A percentile compares a stretch with the other conserved stretches of the same genome.
Evolutionary conservation across 2,888 invertebrate species (phyloP).

Genomic region (Dryadula phaetusa): DNA sequence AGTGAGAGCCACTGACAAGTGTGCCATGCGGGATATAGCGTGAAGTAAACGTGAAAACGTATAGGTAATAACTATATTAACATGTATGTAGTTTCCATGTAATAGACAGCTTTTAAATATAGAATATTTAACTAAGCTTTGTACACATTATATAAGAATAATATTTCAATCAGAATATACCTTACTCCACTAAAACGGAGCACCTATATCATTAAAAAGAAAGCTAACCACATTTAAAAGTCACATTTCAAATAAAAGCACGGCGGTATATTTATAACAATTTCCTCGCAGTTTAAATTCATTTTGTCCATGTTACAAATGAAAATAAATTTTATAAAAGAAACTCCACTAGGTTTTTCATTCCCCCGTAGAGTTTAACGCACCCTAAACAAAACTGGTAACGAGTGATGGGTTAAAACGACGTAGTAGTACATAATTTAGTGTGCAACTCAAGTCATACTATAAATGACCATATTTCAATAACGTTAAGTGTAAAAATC

Average conservation of each 20-base stretch:
- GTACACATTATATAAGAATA: background rate
- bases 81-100: too few relatives aligned
- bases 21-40: too few relatives aligned
- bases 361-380: slow-evolving; percentile 55
- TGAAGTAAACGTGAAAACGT: too few relatives aligned
- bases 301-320: slow-evolving; percentile 34
- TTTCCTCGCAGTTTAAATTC: slow-evolving; percentile 28
- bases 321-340: slow-evolving; percentile 38
- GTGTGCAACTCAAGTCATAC: slow-evolving; percentile 31
- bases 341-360: slow-evolving; percentile 40
- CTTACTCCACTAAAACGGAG: background rate
- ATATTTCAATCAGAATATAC: background rate
- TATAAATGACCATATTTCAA: slow-evolving; percentile 30
- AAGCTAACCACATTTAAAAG: background rate
- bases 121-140: too few relatives aligned
- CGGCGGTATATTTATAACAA: slow-evolving; percentile 6
- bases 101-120: too few relatives aligned
- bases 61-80: too few relatives aligned
- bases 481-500: slow-evolving; percentile 32
- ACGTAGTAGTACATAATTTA: slow-evolving; percentile 57
- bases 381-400: slow-evolving; percentile 58
- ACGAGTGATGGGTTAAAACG: slow-evolving; percentile 55
- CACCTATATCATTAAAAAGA: slow-evolving; percentile 5
- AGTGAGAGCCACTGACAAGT: too few relatives aligned
- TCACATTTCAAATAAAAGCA: slow-evolving; percentile 11